Evolutionary conservation across 2,888 invertebrate species (phyloP).

Genomic region (Stenchaetothrips biformis): DNA sequence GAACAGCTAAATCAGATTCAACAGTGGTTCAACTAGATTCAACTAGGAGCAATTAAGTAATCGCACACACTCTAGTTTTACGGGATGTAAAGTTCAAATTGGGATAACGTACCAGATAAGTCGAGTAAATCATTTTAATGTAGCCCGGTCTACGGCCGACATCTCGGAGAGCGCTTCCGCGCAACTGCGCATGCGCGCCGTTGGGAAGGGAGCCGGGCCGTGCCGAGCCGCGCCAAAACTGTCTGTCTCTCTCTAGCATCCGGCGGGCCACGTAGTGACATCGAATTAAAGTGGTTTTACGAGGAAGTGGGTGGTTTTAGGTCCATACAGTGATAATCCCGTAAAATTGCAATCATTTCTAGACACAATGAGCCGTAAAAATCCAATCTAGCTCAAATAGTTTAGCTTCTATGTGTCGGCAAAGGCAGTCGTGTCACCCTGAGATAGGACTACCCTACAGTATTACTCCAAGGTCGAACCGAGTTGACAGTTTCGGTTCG

Average conservation of each 20-base stretch:
- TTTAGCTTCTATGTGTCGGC: not conserved
- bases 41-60: no score
- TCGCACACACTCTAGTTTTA: no score
- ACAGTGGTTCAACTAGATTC: no score
- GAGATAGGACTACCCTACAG: not conserved
- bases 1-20: no score
- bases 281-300: not conserved
- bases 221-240: not conserved
- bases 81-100: no score
- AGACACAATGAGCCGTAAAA: not conserved
- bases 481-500: no score
- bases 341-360: no score
- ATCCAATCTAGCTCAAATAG: not conserved
- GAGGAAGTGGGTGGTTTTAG: not conserved
- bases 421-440: not conserved
- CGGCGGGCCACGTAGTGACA: not conserved
- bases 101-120: not conserved
- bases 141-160: not conserved
- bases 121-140: not conserved
- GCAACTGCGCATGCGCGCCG: not conserved
- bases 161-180: not conserved
- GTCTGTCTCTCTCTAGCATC: conserved; percentile 1
- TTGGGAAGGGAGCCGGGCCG: not conserved
- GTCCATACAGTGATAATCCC: not conserved
- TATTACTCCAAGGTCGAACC: not conserved